Evolutionary conservation across 2,113 vertebrate species (phyloP).

Genomic region (Perognathus longimembris): DNA sequence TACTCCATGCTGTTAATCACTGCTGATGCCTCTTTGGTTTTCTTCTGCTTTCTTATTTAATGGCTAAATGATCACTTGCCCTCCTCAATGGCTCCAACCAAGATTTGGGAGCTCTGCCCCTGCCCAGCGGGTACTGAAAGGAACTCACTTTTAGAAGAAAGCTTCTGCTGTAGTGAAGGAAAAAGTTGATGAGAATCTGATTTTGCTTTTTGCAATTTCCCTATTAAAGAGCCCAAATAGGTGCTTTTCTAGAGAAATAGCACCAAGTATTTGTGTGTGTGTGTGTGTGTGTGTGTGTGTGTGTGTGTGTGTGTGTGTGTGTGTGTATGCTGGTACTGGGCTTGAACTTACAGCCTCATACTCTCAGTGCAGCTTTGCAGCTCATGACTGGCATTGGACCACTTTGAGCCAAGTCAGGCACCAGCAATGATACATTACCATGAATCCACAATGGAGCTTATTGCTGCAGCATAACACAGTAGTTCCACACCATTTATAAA

Average conservation of each 20-base stretch:
- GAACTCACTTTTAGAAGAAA: slow-evolving; percentile 15
- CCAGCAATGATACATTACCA: background rate
- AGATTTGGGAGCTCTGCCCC: background rate
- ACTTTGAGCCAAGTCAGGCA: too few species aligned
- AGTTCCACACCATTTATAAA: background rate
- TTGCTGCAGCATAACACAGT: background rate
- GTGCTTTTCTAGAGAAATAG: slow-evolving; percentile 12
- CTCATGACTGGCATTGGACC: too few species aligned
- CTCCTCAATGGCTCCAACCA: background rate
- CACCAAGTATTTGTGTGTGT: background rate
- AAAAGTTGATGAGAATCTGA: background rate
- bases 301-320: too few species aligned
- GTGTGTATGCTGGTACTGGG: too few species aligned
- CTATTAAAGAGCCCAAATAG: background rate
- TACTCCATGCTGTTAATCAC: slow-evolving; percentile 55
- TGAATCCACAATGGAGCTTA: background rate
- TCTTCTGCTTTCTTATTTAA: background rate
- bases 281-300: too few species aligned
- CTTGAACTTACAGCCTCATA: too few species aligned
- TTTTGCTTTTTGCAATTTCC: background rate
- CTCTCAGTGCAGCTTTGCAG: too few species aligned
- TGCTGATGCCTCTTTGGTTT: slow-evolving; percentile 44
- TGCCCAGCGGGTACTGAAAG: background rate
- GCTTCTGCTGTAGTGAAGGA: background rate
- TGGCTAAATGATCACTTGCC: background rate